phyloP scores from a whole-genome alignment of 2,888 invertebrate genomes.

The Aromia moschata region DNA sequence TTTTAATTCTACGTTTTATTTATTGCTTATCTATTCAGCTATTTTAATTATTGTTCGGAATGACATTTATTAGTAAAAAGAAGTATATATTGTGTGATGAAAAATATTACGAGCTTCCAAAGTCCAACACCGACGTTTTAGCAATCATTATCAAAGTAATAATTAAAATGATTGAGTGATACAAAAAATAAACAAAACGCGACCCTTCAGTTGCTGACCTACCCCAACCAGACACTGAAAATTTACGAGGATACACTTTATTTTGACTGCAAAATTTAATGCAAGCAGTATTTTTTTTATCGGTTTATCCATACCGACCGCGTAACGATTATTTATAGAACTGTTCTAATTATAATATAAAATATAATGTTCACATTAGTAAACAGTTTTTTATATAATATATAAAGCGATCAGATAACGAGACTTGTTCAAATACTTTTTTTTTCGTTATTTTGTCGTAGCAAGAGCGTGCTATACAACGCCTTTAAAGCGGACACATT shows the following conservation, averaged over 20 bases:
- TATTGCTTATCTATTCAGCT: too few species aligned
- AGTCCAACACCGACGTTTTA: too few species aligned
- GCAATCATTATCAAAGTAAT: too few species aligned
- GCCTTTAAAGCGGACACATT: neutral
- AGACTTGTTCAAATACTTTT: neutral
- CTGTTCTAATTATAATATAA: conserved; percentile 21
- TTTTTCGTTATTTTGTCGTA: neutral
- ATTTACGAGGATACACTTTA: neutral
- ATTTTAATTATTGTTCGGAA: too few species aligned
- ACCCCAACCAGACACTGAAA: neutral
- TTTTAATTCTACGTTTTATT: too few species aligned
- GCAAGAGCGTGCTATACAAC: neutral
- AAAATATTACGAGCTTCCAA: too few species aligned
- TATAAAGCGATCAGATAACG: conserved; percentile 12
- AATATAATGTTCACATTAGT: neutral
- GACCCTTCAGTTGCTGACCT: neutral
- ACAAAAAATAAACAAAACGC: too few species aligned
- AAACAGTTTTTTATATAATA: conserved; percentile 21
- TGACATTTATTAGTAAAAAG: too few species aligned
- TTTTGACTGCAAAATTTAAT: conserved; percentile 14
- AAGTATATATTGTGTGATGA: too few species aligned
- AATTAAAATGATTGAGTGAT: too few species aligned
- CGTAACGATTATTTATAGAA: conserved; percentile 19
- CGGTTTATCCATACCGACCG: neutral
- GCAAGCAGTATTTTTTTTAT: conserved; percentile 6